phyloP scores from a whole-genome alignment of 2,113 vertebrate species.

The Platichthys flesus region DNA sequence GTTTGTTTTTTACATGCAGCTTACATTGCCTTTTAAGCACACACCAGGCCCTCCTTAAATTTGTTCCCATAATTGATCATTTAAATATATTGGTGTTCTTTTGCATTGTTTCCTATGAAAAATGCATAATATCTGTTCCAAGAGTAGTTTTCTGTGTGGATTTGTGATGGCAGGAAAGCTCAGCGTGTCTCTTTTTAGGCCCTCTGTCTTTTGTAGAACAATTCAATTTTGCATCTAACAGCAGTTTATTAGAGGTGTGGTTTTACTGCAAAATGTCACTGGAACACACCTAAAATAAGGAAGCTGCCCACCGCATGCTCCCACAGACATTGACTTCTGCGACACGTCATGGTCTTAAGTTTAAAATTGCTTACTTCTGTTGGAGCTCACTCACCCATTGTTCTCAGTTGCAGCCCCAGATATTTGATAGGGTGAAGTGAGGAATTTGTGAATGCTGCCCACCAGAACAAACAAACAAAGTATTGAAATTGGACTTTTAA shows the following conservation, averaged over 20 bases:
- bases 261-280: conserved; percentile 3
- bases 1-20: not conserved
- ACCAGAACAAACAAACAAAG: not conserved
- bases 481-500: not conserved
- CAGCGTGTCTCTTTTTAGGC: not conserved
- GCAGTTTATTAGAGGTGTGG: not conserved
- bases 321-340: not conserved
- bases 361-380: not conserved
- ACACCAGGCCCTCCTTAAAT: not conserved
- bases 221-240: not conserved
- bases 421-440: not conserved
- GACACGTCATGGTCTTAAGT: too few relatives aligned
- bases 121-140: not conserved
- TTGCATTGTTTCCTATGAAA: not conserved
- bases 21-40: not conserved
- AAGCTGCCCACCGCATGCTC: not conserved
- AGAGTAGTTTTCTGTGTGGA: not conserved
- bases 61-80: not conserved
- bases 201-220: not conserved
- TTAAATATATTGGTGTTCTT: not conserved
- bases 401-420: not conserved
- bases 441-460: not conserved
- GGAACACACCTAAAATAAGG: not conserved
- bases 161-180: not conserved
- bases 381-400: not conserved